These are phyloP conservation scores for Oncorhynchus tshawytscha DNA, from an alignment of 2,113 vertebrate genomes.

Conservation along the genomic window DNA sequence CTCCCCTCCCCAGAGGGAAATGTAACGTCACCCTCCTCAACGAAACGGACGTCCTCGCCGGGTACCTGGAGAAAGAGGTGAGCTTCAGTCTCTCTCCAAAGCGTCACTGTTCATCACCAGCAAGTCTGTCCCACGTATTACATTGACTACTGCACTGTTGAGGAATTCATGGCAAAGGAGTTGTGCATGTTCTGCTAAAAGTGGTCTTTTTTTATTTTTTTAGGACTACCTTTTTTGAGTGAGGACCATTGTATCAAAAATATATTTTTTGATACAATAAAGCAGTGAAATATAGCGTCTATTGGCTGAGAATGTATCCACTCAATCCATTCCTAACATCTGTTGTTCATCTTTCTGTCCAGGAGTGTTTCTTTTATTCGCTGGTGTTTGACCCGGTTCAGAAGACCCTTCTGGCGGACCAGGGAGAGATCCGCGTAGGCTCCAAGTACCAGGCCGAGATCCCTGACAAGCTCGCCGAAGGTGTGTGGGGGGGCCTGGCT, in stretches of 20 bases:
- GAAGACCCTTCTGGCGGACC: constrained; percentile 90
- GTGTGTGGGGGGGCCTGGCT: constrained; percentile 48
- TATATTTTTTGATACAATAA: too few relatives aligned
- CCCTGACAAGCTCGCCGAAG: constrained; percentile 85
- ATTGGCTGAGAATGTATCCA: too few relatives aligned
- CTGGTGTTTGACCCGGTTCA: constrained; percentile 93
- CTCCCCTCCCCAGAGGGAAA: constrained; percentile 77
- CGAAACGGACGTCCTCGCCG: constrained; percentile 85
- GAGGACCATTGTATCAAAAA: too few relatives aligned
- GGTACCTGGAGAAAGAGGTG: constrained; percentile 88
- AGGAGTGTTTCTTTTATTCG: constrained; percentile 96
- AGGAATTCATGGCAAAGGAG: too few relatives aligned
- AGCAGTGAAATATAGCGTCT: too few relatives aligned
- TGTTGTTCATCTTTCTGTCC: background rate
- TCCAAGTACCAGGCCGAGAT: constrained; percentile 94
- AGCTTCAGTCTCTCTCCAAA: background rate
- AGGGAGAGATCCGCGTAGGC: constrained; percentile 91
- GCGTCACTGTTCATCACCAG: too few relatives aligned
- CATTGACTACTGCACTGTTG: too few relatives aligned
- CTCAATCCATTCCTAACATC: too few relatives aligned
- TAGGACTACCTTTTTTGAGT: too few relatives aligned
- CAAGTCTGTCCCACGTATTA: too few relatives aligned
- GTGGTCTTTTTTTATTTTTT: too few relatives aligned
- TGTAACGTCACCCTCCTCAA: constrained; percentile 93
- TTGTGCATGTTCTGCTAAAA: too few relatives aligned